Evolutionary conservation across 2,797 vertebrate genomes (phyloP).

Genomic region (Monodelphis domestica): DNA sequence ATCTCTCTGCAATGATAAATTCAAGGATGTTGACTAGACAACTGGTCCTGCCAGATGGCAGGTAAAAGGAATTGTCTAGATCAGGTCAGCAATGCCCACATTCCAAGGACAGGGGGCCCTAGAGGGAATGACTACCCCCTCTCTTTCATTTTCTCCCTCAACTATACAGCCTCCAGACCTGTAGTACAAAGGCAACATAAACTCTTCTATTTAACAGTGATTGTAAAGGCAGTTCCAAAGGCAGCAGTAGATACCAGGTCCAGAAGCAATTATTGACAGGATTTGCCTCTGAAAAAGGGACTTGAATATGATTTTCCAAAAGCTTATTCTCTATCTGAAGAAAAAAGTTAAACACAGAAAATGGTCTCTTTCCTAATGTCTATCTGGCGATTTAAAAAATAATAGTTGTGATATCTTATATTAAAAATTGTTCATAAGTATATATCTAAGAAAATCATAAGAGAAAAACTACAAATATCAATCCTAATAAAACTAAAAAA

Average conservation of each 20-base stretch:
- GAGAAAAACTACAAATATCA: conserved; percentile 38
- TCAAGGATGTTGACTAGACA: not conserved
- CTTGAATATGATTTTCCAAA: conserved; percentile 25
- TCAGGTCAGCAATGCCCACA: not conserved
- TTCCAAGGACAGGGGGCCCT: not conserved
- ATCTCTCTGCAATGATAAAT: not conserved
- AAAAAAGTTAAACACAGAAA: conserved; percentile 36
- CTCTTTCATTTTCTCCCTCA: not conserved
- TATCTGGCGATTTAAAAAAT: not conserved
- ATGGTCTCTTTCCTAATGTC: not conserved
- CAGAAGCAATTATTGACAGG: not conserved
- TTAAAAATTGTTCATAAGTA: conserved; percentile 13
- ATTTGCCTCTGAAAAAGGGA: not conserved
- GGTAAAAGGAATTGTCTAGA: not conserved
- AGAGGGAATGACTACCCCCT: not conserved
- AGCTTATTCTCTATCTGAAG: conserved; percentile 23
- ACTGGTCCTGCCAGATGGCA: not conserved
- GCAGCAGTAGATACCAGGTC: not conserved
- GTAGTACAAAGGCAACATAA: not conserved
- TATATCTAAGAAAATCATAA: conserved; percentile 47
- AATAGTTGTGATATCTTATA: conserved; percentile 18
- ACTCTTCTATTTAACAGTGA: not conserved
- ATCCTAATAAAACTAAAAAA: conserved; percentile 56
- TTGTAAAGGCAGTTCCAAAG: not conserved
- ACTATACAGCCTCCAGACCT: not conserved